Base-by-base conservation (phyloP, 2,113 vertebrate genomes). In the Coptodon bakossiorum region DNA sequence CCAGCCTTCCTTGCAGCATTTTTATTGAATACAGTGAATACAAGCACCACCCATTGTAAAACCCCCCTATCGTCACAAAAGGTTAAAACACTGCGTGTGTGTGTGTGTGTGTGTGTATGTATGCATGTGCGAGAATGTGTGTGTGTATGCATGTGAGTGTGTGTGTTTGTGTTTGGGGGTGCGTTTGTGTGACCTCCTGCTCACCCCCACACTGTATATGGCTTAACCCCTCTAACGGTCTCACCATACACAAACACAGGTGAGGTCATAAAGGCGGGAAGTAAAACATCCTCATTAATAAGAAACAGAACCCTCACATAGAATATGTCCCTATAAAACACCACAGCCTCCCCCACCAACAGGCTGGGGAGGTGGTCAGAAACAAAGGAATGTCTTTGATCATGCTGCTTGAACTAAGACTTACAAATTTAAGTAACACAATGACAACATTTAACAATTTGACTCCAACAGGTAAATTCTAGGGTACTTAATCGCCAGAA, bases 181-280 rank as follows among this genome's bases (percentile, higher is more conserved):
- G 53, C 6, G 6, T 6, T 54, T 54, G 10, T 54, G 53, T 24
- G n/a, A 54, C 53, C 53, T 2, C 53, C n/a, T 12, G n/a, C 53
- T 12, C 45, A 4, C 45, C 6, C 53, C 53, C n/a, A 24, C 53
- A n/a, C 53, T 56, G n/a, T 56, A 12, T 56, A 56, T 56, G 11
- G 10, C 53, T 54, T 0, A 24, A 54, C 53, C 53, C 53, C 53
- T 54, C 2, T 1, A 1, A 54, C 1, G 6, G 53, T 54, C 53
- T 54, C n/a, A 54, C 10, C 10, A 24, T 12, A 27, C 54, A 57
- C 24, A 14, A 57, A 57, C 24, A 9, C 54, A 27, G 54, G 24
- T 57, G 54, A 56, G 54, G 53, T 56, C 53, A 56, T 22, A 53
- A 54, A 54, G 52, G 10, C 1, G 0, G n/a, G 52, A 12, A 54